phyloP scores from a whole-genome alignment of 1,140 invertebrate genomes.

The Harlomillsia oculata region DNA sequence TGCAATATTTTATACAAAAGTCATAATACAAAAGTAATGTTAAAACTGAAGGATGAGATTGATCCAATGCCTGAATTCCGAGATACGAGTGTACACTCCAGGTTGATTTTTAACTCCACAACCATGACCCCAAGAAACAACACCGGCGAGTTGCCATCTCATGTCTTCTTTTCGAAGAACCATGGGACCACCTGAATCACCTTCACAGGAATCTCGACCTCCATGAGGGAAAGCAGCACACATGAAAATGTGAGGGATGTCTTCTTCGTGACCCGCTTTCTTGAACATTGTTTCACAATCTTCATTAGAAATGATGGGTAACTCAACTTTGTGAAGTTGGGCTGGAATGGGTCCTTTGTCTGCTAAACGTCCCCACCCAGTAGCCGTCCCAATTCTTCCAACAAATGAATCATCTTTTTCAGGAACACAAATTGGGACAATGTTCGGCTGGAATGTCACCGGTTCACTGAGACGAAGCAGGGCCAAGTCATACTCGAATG shows the following conservation, averaged over 20 bases:
- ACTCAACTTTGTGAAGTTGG: constrained; percentile 78
- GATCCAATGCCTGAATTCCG: constrained; percentile 83
- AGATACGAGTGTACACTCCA: constrained; percentile 90
- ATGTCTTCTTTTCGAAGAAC: constrained; percentile 57
- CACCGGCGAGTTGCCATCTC: constrained; percentile 73
- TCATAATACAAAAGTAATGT: constrained; percentile 10
- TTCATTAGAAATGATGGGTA: constrained; percentile 82
- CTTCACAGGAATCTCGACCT: constrained; percentile 57
- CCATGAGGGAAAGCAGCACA: constrained; percentile 87
- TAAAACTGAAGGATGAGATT: constrained; percentile 81
- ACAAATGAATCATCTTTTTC: constrained; percentile 74
- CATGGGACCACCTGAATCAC: constrained; percentile 85
- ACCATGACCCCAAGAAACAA: constrained; percentile 69
- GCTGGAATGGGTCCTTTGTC: constrained; percentile 83
- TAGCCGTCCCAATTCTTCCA: constrained; percentile 75
- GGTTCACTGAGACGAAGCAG: constrained; percentile 82
- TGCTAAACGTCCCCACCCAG: constrained; percentile 83
- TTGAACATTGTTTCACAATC: constrained; percentile 84
- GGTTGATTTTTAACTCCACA: constrained; percentile 76
- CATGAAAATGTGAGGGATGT: constrained; percentile 88
- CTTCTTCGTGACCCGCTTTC: constrained; percentile 77
- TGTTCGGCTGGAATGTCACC: constrained; percentile 78
- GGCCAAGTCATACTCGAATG: constrained; percentile 86
- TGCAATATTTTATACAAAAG: background rate
- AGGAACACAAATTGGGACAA: constrained; percentile 79